A percentile compares a stretch with the other conserved stretches of the same genome.
Evolutionary conservation across 2,888 invertebrate genomes (phyloP).

Genomic region (Hirtodrosophila confusa): DNA sequence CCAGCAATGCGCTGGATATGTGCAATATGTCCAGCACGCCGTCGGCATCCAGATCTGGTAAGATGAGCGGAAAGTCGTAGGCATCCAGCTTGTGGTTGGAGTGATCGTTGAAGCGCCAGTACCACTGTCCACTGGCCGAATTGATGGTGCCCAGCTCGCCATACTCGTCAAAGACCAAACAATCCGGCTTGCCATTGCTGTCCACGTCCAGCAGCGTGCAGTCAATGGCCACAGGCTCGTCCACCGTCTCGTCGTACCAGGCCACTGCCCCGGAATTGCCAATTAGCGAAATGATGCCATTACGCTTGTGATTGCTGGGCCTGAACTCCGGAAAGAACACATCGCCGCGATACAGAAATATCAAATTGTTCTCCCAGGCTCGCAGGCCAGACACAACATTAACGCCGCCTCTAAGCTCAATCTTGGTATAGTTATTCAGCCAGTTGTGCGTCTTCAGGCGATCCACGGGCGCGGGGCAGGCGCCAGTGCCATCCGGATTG

Average conservation of each 20-base stretch:
- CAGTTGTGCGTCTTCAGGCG: conserved; percentile 88
- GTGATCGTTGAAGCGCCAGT: conserved; percentile 84
- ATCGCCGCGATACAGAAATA: conserved; percentile 90
- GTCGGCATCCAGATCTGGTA: conserved; percentile 90
- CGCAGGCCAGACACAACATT: conserved; percentile 88
- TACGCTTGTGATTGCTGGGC: conserved; percentile 82
- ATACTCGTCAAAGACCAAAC: conserved; percentile 89
- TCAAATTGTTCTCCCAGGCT: conserved; percentile 88
- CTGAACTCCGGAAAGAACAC: conserved; percentile 86
- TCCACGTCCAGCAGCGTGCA: conserved; percentile 90
- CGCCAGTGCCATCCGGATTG: conserved; percentile 85
- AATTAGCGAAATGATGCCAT: conserved; percentile 89
- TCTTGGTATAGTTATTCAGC: conserved; percentile 88
- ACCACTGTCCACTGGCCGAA: conserved; percentile 86
- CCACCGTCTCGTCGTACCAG: conserved; percentile 89
- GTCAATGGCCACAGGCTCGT: conserved; percentile 89
- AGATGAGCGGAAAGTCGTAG: conserved; percentile 88
- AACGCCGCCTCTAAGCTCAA: conserved; percentile 89
- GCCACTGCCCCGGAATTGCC: conserved; percentile 89
- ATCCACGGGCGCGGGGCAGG: conserved; percentile 86
- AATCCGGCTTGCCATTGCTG: conserved; percentile 89
- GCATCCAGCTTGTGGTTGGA: conserved; percentile 85
- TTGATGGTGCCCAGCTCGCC: conserved; percentile 87
- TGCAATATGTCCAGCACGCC: conserved; percentile 89
- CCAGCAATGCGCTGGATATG: conserved; percentile 85